Conservation (phyloP, 2,113 vertebrate species). For the Ardeotis arabs region DNA sequence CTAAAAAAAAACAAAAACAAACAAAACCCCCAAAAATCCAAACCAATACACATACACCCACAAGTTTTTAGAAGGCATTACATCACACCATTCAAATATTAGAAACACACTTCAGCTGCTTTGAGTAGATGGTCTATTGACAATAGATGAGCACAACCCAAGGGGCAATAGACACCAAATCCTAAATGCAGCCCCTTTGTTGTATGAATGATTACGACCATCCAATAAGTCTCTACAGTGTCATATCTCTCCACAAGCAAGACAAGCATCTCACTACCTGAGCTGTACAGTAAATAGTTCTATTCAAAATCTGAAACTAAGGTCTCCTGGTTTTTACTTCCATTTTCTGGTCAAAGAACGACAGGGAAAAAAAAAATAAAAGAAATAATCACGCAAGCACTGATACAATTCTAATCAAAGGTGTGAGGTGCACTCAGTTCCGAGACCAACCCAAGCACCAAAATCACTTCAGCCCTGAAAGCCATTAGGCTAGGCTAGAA, state of each 20-base stretch:
- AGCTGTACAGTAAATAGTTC: neutral
- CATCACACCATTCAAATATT: neutral
- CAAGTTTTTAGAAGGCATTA: neutral
- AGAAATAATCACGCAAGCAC: neutral
- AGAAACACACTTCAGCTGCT: neutral
- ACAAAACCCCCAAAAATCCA: neutral
- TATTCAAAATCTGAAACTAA: neutral
- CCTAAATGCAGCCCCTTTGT: neutral
- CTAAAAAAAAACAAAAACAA: conserved; percentile 62
- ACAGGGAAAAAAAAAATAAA: neutral
- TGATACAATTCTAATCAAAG: neutral
- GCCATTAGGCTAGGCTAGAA: neutral
- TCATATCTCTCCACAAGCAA: neutral
- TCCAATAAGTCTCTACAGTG: neutral
- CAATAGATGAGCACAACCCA: neutral
- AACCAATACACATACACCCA: neutral
- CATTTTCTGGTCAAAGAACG: neutral
- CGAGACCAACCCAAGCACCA: neutral
- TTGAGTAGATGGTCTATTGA: neutral
- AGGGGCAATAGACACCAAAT: neutral
- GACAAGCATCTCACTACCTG: neutral
- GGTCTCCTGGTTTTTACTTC: neutral
- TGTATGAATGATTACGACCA: neutral
- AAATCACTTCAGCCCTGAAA: neutral
- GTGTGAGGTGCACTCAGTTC: neutral